Evolutionary conservation across 2,113 vertebrate species (phyloP), one percentile per base, ranked within the genome.

Genomic region (Poecile atricapillus): DNA sequence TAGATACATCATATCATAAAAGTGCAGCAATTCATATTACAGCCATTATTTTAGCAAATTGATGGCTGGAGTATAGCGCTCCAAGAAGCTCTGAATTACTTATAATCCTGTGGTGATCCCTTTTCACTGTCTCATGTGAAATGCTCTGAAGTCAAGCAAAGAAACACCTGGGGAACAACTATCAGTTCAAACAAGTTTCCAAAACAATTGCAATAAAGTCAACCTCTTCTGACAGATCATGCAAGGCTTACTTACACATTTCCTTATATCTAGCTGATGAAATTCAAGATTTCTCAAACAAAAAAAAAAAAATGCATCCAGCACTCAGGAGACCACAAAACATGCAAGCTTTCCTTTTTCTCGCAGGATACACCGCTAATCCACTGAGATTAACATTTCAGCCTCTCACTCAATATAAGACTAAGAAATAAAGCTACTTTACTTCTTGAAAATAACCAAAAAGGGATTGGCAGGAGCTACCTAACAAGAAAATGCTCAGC

Each of bases 381-480:
- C 96, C 94, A 94, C 52, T n/a, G 65, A 91, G 94, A 94, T 97
- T 97, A 97, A 97, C 93, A 89, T 95, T 97, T 97, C 91, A 97
- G 94, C 97, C 89, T 96, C 84, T 95, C 89, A 94, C 95, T 96
- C 95, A 94, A 79, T 89, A 77, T 47, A 59, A 77, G 87, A 85
- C 94, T 94, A 89, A 94, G 89, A 93, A 97, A 97, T 96, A 96
- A 97, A 97, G 93, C 95, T 94, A 94, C 95, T 96, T 95, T 95
- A 85, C 89, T 78, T 92, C 91, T 93, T 78, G 64, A 91, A 96
- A 95, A 90, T 86, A 90, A 94, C 64, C 83, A 56, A 94, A 96
- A 93, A 68, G 46, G 76, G 83, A 91, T 94, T 92, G 93, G 83
- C 81, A 94, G 62, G 77, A 94, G 59, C 80, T 92, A 92, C 74